Percentiles rank a stretch among this genome's conserved stretches.
phyloP scores from a whole-genome alignment of 2,888 invertebrate genomes.

The Brachyptera putata region DNA sequence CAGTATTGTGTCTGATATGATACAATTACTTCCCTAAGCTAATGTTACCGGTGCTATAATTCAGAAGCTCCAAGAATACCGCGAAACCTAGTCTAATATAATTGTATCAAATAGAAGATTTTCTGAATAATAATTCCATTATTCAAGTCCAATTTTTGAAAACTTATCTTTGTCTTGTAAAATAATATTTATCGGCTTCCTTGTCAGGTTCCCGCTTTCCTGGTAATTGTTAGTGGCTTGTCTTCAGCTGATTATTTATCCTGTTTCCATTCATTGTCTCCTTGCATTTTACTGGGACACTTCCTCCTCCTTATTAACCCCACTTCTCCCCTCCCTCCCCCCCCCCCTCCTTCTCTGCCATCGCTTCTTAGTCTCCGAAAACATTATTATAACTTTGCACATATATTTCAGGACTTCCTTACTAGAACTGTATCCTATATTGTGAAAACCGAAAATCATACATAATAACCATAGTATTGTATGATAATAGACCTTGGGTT shows the following conservation, averaged over 20 bases:
- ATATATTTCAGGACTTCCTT: slow-evolving; percentile 25
- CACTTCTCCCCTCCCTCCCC: background rate
- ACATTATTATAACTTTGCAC: slow-evolving; percentile 30
- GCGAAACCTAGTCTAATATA: too few relatives aligned
- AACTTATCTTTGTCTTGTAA: slow-evolving; percentile 1
- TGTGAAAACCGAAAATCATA: slow-evolving; percentile 6
- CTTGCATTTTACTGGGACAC: slow-evolving; percentile 6
- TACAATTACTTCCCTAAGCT: too few relatives aligned
- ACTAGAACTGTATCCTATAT: slow-evolving; percentile 6
- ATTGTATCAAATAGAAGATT: too few relatives aligned
- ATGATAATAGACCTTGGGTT: slow-evolving; percentile 1
- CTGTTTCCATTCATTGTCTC: background rate
- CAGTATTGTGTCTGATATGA: too few relatives aligned
- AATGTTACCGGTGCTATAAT: too few relatives aligned
- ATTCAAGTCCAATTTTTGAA: slow-evolving; percentile 13
- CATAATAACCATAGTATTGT: background rate
- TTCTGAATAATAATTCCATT: slow-evolving; percentile 14
- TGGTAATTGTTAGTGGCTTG: slow-evolving; percentile 13
- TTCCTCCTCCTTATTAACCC: slow-evolving; percentile 7
- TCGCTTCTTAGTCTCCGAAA: slow-evolving; percentile 14
- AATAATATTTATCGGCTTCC: slow-evolving; percentile 19
- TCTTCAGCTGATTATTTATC: slow-evolving; percentile 16
- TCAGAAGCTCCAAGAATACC: too few relatives aligned
- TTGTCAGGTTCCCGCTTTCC: slow-evolving; percentile 10
- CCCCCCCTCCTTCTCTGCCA: slow-evolving; percentile 6